Evolutionary conservation across 2,797 vertebrate genomes (phyloP), one percentile per base, ranked within the genome.

Genomic region (Sparidentex hasta): DNA sequence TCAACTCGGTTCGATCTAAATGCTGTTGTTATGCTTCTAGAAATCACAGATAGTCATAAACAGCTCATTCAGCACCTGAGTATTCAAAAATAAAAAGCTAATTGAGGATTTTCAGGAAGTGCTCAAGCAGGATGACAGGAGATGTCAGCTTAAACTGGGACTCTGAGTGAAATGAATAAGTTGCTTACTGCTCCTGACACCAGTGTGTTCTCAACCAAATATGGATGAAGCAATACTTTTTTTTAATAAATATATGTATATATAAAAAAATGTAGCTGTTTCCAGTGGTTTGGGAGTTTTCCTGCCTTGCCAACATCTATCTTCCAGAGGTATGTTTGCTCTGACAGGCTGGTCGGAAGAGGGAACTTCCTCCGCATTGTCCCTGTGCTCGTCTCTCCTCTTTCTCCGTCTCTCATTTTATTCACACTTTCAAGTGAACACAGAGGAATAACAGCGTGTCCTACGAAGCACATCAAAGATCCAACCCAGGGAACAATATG

Each of bases 231-330:
- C 18, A 7, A 20, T 17, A 33, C 2, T 8, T 12, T 63, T 25
- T 11, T 17, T 68, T 41, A 27, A 27, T 3, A 27, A 3, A 3
- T 27, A 27, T 27, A 3, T 27, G 4, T 27, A 27, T 27, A 27
- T 27, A 27, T 27, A 27, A 3, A 27, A 3, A 27, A 3, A 27
- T 27, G 27, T 33, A 33, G 29, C 5, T 4, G 29, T 25, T 21
- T 59, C 65, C 11, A 13, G 47, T 27, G 33, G 8, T 59, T 47
- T 17, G 4, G 5, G 11, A 20, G 8, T 73, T 90, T 90, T 91
- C 73, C 61, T 89, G 87, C 86, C 79, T 64, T 1, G 81, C 13
- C 76, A 91, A 83, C 90, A 83, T 77, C 9, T 55, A 9, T 72
- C 61, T 25, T 67, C 5, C 78, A 61, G 63, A 73, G 47, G 13